A percentile compares a stretch with the other conserved stretches of the same genome.
Conservation (phyloP, 2,888 invertebrate species). For the Hylaea fasciaria region DNA sequence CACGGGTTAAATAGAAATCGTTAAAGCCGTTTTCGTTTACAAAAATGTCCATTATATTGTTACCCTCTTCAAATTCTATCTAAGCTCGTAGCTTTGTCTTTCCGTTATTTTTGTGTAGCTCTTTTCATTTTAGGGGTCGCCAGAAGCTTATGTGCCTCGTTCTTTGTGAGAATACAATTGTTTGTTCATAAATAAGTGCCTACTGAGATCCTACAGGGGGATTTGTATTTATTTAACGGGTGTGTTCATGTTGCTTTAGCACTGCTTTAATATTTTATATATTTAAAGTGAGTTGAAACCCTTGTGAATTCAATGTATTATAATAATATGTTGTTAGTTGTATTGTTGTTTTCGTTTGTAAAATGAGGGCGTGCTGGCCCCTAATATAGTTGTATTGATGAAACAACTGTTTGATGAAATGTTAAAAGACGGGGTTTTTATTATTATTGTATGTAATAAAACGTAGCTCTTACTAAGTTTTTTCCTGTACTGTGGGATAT, state of each 20-base stretch:
- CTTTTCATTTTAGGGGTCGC: slow-evolving; percentile 43
- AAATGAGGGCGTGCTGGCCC: too few species aligned
- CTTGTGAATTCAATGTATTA: background rate
- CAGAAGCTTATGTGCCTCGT: slow-evolving; percentile 40
- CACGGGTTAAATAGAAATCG: slow-evolving; percentile 53
- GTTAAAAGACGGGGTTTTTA: too few species aligned
- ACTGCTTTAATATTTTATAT: slow-evolving; percentile 18
- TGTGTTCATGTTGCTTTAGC: slow-evolving; percentile 21
- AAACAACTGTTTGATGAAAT: too few species aligned
- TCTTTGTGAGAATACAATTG: slow-evolving; percentile 44
- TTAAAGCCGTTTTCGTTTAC: slow-evolving; percentile 62
- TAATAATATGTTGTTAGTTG: background rate
- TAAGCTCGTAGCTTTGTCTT: slow-evolving; percentile 60
- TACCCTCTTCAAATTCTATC: slow-evolving; percentile 68
- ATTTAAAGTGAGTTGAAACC: slow-evolving; percentile 4
- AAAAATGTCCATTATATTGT: slow-evolving; percentile 67
- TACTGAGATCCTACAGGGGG: slow-evolving; percentile 26
- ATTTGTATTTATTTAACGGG: slow-evolving; percentile 37
- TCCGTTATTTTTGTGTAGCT: slow-evolving; percentile 49
- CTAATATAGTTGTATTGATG: too few species aligned
- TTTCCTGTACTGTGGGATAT: too few species aligned
- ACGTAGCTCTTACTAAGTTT: too few species aligned
- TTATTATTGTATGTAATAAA: too few species aligned
- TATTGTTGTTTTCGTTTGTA: too few species aligned
- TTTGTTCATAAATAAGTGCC: slow-evolving; percentile 43